Base-by-base conservation (phyloP, 1,140 invertebrate genomes). In the Euglossa dilemma region DNA sequence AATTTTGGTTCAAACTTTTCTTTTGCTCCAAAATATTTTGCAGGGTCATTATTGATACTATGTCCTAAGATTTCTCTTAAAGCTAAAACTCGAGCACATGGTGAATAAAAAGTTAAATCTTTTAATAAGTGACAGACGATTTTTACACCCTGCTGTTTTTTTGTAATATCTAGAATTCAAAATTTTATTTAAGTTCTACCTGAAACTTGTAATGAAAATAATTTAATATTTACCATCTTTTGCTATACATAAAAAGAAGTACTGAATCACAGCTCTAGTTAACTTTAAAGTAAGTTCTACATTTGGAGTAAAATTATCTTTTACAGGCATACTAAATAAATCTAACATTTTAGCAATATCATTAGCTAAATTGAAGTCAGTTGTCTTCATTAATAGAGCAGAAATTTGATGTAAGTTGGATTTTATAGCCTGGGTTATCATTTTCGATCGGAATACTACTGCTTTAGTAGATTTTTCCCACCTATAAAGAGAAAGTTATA, bases 241-340 rank as follows among this genome's bases (percentile, higher is more conserved):
- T 64, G 95, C 95, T 73, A 97, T 95, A 84, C 96, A 97, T 59
- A 96, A 95, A 93, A 97, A 98, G 91, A 97, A 97, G 92, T 97
- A 97, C 87, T 96, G 95, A 2, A 97, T 96, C 36, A 96, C 95
- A 0, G 96, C 95, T 85, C 96, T 95, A 0, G 96, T 96, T 8
- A 97, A 92, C 92, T 96, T 97, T 50, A 97, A 84, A 63, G 93
- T 92, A 11, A 95, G 93, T 87, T 95, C 93, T 63, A 95, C 89
- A 50, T 94, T 94, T 12, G 93, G 91, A 45, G 85, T 83, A 83
- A 91, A 91, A 76, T 91, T 88, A 80, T 90, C 84, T 20, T 90
- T 90, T 4, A 93, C 88, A 9, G 90, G 92, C n/a, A 93, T 90
- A 80, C 93, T 91, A 23, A 95, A 89, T 28, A 92, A 83, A 87